Conservation (phyloP, 1,140 invertebrate genomes). For the Muscidifurax raptorellus region DNA sequence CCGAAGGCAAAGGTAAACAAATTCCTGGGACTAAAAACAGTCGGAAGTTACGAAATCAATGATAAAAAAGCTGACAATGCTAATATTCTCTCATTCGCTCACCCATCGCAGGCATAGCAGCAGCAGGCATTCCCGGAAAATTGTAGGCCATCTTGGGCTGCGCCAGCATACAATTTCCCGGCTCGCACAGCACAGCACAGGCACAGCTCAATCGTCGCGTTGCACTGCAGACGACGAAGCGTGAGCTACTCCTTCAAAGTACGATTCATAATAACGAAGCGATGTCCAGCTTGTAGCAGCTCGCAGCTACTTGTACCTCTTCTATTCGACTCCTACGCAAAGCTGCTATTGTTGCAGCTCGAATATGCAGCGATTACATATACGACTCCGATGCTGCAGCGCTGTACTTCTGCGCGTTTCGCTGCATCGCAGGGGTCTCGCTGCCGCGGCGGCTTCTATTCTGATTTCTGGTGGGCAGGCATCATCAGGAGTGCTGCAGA, state of each 20-base stretch:
- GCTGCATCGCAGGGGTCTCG: background rate
- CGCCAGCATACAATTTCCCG: conserved; percentile 35
- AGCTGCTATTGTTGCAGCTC: background rate
- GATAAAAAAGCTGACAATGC: background rate
- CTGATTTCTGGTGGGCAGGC: background rate
- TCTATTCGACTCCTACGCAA: background rate
- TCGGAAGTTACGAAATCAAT: conserved; percentile 27
- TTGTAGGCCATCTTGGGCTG: conserved; percentile 71
- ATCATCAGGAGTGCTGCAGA: background rate
- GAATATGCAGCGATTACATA: too few relatives aligned
- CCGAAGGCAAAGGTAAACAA: too few relatives aligned
- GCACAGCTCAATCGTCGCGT: too few relatives aligned
- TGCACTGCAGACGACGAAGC: background rate
- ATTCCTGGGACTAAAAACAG: background rate
- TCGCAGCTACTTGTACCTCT: too few relatives aligned
- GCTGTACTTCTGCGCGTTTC: background rate
- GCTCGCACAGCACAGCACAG: too few relatives aligned
- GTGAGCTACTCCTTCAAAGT: background rate
- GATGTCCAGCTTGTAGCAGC: background rate
- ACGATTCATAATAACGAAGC: background rate
- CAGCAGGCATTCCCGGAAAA: conserved; percentile 72
- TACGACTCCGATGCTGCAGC: background rate
- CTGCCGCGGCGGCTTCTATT: background rate
- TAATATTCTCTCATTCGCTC: conserved; percentile 46
- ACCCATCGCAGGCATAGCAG: conserved; percentile 72